These are phyloP conservation scores for Brachystomella parvula DNA, from an alignment of 1,140 invertebrate genomes.

Conservation along the genomic window DNA sequence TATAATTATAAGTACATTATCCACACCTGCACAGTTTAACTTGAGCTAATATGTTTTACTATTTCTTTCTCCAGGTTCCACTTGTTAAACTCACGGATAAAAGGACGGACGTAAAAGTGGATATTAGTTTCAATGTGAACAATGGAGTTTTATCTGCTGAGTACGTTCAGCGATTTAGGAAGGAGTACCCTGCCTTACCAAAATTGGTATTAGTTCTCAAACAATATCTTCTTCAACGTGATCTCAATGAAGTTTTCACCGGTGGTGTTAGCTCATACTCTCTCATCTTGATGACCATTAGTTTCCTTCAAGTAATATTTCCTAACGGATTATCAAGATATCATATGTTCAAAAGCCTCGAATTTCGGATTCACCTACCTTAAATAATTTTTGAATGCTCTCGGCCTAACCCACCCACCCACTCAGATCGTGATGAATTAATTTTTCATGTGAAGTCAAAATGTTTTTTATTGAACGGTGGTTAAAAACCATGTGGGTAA, in stretches of 20 bases:
- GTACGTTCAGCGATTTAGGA: slow-evolving; percentile 78
- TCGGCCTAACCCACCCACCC: no score
- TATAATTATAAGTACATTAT: slow-evolving; percentile 1
- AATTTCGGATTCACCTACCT: no score
- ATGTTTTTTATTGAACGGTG: neutral
- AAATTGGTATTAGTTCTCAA: slow-evolving; percentile 95
- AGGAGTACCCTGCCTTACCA: slow-evolving; percentile 72
- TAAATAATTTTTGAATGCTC: no score
- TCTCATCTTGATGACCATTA: slow-evolving; percentile 95
- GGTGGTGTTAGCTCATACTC: slow-evolving; percentile 98
- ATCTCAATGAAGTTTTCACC: slow-evolving; percentile 98
- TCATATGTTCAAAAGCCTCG: neutral
- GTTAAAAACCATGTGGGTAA: neutral
- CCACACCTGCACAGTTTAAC: neutral
- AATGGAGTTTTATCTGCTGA: slow-evolving; percentile 91
- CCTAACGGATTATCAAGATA: no score
- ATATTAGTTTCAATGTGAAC: slow-evolving; percentile 97
- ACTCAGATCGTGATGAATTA: no score
- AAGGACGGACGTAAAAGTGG: slow-evolving; percentile 84
- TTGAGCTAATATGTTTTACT: neutral
- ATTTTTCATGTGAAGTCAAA: slow-evolving; percentile 10
- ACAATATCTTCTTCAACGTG: slow-evolving; percentile 91
- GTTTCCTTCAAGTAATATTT: slow-evolving; percentile 92
- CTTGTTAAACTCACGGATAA: slow-evolving; percentile 96
- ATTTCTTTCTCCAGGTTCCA: slow-evolving; percentile 57